These are phyloP conservation scores for Scalopus aquaticus DNA, from an alignment of 2,113 vertebrate species.

Conservation along the genomic window DNA sequence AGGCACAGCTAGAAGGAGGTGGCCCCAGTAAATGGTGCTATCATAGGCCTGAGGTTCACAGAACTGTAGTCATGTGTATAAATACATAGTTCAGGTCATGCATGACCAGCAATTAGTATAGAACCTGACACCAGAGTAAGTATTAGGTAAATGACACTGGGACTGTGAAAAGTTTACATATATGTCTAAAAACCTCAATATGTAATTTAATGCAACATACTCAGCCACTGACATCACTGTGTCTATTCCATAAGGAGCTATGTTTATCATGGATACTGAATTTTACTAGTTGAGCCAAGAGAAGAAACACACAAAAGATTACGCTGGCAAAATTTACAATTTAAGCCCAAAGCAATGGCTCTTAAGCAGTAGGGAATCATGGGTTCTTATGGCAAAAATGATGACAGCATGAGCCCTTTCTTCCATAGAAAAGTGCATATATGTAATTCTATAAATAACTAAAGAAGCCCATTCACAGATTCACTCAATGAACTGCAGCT, in stretches of 20 bases:
- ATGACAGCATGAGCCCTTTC: not conserved
- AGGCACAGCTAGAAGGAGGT: not conserved
- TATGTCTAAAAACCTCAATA: not conserved
- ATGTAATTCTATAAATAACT: not conserved
- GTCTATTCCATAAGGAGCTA: slow-evolving; percentile 20
- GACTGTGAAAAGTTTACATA: not conserved
- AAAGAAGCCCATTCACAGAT: not conserved
- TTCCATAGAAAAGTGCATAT: not conserved
- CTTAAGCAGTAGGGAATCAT: not conserved
- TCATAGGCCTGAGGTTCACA: not conserved
- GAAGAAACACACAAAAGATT: not conserved
- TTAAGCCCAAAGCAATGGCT: not conserved
- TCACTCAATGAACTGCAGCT: not conserved
- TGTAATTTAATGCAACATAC: slow-evolving; percentile 61
- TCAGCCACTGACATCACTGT: slow-evolving; percentile 64
- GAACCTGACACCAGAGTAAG: not conserved
- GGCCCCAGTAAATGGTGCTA: not conserved
- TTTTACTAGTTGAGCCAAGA: slow-evolving; percentile 3
- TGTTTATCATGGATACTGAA: slow-evolving; percentile 37
- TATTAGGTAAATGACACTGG: not conserved
- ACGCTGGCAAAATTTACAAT: not conserved
- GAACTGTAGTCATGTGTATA: not conserved
- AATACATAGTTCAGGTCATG: not conserved
- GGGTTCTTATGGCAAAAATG: not conserved
- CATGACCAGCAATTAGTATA: not conserved